Evolutionary conservation across 2,888 invertebrate species (phyloP), one percentile per base, ranked within the genome.

Genomic region (Agrilus mali): DNA sequence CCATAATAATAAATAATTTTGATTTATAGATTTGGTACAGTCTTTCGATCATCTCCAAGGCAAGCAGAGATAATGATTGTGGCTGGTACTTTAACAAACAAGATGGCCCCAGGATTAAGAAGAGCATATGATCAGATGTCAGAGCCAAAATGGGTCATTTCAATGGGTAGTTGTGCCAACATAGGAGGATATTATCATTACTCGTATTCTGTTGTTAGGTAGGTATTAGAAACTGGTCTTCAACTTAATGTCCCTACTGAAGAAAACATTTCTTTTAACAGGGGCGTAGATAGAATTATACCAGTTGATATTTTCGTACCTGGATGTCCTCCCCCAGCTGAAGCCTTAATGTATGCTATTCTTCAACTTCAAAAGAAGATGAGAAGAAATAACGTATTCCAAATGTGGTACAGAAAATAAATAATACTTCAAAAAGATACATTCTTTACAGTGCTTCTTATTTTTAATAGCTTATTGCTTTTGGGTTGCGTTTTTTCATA

Each of bases 271-370:
- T 34, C 6, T 7, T 34, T 13, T 15, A 16, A 15, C 33, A 56
- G 86, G 52, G 87, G 87, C 12, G 84, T 83, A 60, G 86, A 88
- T 62, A 70, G 85, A 47, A 76, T 86, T 49, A 74, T 86, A 51
- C 86, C 86, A 33, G 83, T 87, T 44, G 92, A 93, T 63, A 85
- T 93, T 53, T 93, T 93, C 64, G 88, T 93, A 35, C 90, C 90
- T 48, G 89, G 92, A 12, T 94, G 93, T 68, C 93, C 93, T 20
- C 93, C 93, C n/a, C 86, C 90, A 0, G 90, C 92, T 1, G 93
- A 94, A 68, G 92, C 93, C 2, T 68, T 93, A 13, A 67, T 93
- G 42, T 94, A 93, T 59, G 86, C 81, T 17, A 71, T 93, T 58
- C 69, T 93, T 42, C 86, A 86, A 60, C 70, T 93, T 5, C 88